These are phyloP conservation scores for Psittacula echo DNA, from an alignment of 2,797 vertebrate species.

Conservation along the genomic window DNA sequence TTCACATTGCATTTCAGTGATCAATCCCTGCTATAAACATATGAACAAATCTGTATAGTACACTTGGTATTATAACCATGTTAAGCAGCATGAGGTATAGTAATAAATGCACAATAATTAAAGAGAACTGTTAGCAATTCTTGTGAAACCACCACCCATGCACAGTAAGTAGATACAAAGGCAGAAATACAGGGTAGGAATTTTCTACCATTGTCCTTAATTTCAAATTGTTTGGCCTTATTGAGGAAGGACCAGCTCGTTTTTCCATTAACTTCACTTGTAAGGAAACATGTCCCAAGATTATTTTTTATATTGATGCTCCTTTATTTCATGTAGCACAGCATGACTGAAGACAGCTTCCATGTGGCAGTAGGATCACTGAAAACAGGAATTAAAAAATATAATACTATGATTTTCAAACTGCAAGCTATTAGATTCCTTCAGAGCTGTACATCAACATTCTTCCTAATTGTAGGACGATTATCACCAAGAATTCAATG, in stretches of 20 bases:
- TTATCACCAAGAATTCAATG: neutral
- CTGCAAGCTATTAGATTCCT: neutral
- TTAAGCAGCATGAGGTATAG: neutral
- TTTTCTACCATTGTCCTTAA: neutral
- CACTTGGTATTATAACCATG: neutral
- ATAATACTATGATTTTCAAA: neutral
- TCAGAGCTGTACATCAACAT: neutral
- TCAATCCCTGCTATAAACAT: neutral
- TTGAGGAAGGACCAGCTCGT: neutral
- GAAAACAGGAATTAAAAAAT: neutral
- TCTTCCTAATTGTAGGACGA: neutral
- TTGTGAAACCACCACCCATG: neutral
- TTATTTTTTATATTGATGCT: neutral
- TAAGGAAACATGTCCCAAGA: neutral
- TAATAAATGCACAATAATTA: neutral
- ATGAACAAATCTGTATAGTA: neutral
- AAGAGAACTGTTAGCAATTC: neutral
- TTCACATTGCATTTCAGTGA: neutral
- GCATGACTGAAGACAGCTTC: neutral
- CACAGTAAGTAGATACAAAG: neutral
- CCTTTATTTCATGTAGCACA: neutral
- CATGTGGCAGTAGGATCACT: neutral
- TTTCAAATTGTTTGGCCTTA: neutral
- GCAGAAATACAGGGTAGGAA: neutral
- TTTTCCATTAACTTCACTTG: neutral